phyloP scores from a whole-genome alignment of 2,797 vertebrate species.

The Melanitta fusca region DNA sequence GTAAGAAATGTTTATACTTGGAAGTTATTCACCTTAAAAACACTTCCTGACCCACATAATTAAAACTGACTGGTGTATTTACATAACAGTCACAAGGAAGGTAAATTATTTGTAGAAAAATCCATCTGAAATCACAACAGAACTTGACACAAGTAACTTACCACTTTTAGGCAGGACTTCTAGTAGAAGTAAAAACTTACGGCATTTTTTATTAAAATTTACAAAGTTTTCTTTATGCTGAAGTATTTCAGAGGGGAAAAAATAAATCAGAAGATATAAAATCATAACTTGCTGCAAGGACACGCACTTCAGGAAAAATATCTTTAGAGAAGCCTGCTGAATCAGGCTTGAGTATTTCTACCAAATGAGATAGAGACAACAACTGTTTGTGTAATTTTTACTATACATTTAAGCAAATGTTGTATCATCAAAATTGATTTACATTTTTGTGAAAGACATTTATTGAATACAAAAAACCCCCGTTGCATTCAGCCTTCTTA shows the following conservation, averaged over 20 bases:
- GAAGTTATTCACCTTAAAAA: background rate
- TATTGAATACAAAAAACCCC: conserved; percentile 71
- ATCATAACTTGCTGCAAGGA: background rate
- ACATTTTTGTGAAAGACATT: conserved; percentile 72
- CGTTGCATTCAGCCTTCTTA: conserved; percentile 63
- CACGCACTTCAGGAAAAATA: background rate
- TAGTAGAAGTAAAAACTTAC: background rate
- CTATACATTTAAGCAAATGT: conserved; percentile 49
- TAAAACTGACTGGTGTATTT: background rate
- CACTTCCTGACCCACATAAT: background rate
- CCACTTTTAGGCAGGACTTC: background rate
- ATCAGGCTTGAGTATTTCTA: background rate
- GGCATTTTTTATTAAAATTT: background rate
- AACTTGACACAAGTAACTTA: background rate
- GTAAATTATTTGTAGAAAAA: background rate
- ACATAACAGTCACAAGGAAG: background rate
- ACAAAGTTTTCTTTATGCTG: background rate
- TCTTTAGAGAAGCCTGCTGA: background rate
- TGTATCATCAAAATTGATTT: conserved; percentile 51
- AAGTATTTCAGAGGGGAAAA: background rate
- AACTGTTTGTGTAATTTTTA: conserved; percentile 11
- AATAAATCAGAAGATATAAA: background rate
- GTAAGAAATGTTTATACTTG: background rate
- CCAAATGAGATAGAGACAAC: conserved; percentile 17
- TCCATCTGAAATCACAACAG: background rate